These are phyloP conservation scores for Parus major DNA, from an alignment of 2,113 vertebrate genomes.

Conservation along the genomic window DNA sequence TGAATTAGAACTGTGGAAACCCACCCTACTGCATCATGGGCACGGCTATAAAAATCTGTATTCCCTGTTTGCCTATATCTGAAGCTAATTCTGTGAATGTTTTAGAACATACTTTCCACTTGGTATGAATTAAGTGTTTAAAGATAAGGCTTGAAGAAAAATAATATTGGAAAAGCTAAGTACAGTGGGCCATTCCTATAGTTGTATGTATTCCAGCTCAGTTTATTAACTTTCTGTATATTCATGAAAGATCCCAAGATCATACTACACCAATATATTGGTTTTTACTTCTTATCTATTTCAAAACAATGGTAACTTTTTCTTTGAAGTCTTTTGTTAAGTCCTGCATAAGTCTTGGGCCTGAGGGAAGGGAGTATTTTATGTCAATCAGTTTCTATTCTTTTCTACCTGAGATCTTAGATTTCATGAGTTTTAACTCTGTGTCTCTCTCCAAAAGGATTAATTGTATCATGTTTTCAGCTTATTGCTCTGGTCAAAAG, in stretches of 20 bases:
- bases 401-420: not conserved
- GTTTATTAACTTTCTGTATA: not conserved
- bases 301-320: not conserved
- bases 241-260: not conserved
- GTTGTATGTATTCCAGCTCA: not conserved
- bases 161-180: not conserved
- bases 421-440: not conserved
- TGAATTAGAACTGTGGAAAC: not conserved
- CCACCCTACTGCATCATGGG: not conserved
- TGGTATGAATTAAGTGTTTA: not conserved
- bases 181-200: not conserved
- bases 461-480: not conserved
- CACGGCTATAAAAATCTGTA: not conserved
- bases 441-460: not conserved
- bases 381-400: not conserved
- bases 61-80: not conserved
- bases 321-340: not conserved
- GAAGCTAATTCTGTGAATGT: not conserved
- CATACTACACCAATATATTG: not conserved
- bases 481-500: not conserved
- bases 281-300: not conserved
- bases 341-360: not conserved
- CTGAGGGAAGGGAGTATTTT: not conserved
- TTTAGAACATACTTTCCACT: not conserved
- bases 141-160: not conserved